phyloP scores from a whole-genome alignment of 2,888 invertebrate genomes.

The Nebria salina region DNA sequence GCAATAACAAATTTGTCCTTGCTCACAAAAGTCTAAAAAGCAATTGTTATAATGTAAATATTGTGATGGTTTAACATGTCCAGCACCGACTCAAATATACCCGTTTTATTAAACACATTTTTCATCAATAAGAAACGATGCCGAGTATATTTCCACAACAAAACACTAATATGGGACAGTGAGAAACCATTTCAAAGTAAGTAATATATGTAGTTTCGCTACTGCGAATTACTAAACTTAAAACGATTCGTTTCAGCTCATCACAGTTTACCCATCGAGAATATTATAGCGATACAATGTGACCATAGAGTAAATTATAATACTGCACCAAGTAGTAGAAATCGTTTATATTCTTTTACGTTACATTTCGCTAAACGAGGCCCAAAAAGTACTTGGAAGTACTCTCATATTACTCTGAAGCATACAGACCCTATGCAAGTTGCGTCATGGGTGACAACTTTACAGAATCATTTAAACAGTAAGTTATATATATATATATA shows the following conservation, averaged over 20 bases:
- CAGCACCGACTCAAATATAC: conserved; percentile 29
- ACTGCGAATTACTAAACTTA: conserved; percentile 19
- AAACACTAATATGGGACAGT: conserved; percentile 72
- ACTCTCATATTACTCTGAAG: conserved; percentile 67
- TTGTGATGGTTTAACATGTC: conserved; percentile 23
- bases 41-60: conserved; percentile 20
- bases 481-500: conserved; percentile 52
- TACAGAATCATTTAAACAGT: conserved; percentile 67
- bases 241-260: conserved; percentile 59
- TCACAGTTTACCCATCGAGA: conserved; percentile 66
- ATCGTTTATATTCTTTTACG: conserved; percentile 65
- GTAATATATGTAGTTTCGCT: conserved; percentile 51
- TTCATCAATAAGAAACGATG: conserved; percentile 70
- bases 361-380: conserved; percentile 71
- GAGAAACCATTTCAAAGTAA: conserved; percentile 67
- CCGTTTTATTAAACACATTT: conserved; percentile 65
- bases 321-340: conserved; percentile 57
- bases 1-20: conserved; percentile 9
- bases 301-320: conserved; percentile 59
- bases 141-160: conserved; percentile 71
- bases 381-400: conserved; percentile 69
- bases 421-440: conserved; percentile 70
- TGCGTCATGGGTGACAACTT: conserved; percentile 71
- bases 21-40: not conserved
- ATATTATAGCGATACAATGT: conserved; percentile 67